Evolutionary conservation across 2,113 vertebrate genomes (phyloP).

Genomic region (Pseudonaja textilis): DNA sequence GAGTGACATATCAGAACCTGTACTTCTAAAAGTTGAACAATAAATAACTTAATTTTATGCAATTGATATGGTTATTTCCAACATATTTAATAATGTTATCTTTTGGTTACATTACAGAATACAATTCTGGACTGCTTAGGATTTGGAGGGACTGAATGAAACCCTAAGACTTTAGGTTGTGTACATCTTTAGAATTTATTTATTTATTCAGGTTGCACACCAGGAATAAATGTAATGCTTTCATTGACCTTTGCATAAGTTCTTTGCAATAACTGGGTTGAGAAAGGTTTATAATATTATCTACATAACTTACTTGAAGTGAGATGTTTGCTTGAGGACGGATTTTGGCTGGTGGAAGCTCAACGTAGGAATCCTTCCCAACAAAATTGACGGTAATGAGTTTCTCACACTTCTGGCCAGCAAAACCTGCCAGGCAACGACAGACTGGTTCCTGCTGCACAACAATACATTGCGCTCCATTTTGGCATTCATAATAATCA

Average conservation of each 20-base stretch:
- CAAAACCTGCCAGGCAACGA: conserved; percentile 90
- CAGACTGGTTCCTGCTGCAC: conserved; percentile 87
- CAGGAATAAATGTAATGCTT: background rate
- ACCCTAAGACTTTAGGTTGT: background rate
- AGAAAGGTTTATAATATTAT: background rate
- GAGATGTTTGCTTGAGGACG: conserved; percentile 91
- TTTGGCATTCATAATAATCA: conserved; percentile 93
- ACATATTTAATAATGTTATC: background rate
- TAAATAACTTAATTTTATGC: background rate
- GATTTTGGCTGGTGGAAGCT: conserved; percentile 83
- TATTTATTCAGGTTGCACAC: background rate
- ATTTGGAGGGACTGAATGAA: background rate
- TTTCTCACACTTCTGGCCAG: conserved; percentile 90
- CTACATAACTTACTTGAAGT: conserved; percentile 79
- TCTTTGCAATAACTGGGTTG: background rate
- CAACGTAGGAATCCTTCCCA: conserved; percentile 89
- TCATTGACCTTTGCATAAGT: background rate
- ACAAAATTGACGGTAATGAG: conserved; percentile 93
- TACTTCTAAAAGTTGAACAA: background rate
- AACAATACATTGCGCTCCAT: conserved; percentile 89
- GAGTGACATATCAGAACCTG: background rate
- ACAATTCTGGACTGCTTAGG: background rate
- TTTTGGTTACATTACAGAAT: background rate
- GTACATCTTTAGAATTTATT: background rate
- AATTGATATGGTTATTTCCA: background rate